Percentiles rank a stretch among this genome's conserved stretches.
These are phyloP conservation scores for Drosophila tripunctata DNA, from an alignment of 2,888 invertebrate genomes.

Conservation along the genomic window DNA sequence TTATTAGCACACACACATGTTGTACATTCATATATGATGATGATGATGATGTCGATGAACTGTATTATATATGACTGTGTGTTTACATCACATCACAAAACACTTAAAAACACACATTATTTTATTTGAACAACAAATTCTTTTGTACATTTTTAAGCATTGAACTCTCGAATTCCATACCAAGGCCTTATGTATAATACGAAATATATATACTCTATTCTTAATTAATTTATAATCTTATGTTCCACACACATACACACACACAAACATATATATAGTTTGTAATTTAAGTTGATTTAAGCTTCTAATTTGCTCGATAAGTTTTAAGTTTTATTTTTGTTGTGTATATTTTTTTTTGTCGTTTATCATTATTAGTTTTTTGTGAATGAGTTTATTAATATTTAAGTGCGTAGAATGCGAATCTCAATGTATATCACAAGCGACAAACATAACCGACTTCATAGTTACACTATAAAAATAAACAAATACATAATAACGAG, in stretches of 20 bases:
- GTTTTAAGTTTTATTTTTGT: slow-evolving; percentile 43
- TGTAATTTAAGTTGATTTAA: slow-evolving; percentile 58
- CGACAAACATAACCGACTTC: slow-evolving; percentile 37
- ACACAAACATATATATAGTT: slow-evolving; percentile 29
- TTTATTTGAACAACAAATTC: not conserved
- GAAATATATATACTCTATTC: slow-evolving; percentile 65
- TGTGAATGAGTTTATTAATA: slow-evolving; percentile 42
- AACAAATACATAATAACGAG: slow-evolving; percentile 28
- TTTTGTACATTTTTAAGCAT: slow-evolving; percentile 51
- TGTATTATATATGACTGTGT: slow-evolving; percentile 74
- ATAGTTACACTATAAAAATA: slow-evolving; percentile 21
- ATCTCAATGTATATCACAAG: slow-evolving; percentile 56
- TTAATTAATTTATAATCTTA: slow-evolving; percentile 57
- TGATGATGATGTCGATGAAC: slow-evolving; percentile 36
- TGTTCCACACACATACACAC: slow-evolving; percentile 51
- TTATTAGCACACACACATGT: slow-evolving; percentile 53
- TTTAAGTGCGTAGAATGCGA: slow-evolving; percentile 65
- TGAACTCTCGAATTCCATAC: slow-evolving; percentile 39
- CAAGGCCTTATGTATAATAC: slow-evolving; percentile 76
- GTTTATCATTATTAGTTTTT: slow-evolving; percentile 64
- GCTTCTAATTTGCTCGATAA: slow-evolving; percentile 59
- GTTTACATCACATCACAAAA: slow-evolving; percentile 40
- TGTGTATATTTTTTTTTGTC: slow-evolving; percentile 57
- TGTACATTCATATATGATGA: slow-evolving; percentile 39
- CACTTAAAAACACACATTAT: slow-evolving; percentile 25